Evolutionary conservation across 2,113 vertebrate species (phyloP).

Genomic region (Dicentrarchus labrax): DNA sequence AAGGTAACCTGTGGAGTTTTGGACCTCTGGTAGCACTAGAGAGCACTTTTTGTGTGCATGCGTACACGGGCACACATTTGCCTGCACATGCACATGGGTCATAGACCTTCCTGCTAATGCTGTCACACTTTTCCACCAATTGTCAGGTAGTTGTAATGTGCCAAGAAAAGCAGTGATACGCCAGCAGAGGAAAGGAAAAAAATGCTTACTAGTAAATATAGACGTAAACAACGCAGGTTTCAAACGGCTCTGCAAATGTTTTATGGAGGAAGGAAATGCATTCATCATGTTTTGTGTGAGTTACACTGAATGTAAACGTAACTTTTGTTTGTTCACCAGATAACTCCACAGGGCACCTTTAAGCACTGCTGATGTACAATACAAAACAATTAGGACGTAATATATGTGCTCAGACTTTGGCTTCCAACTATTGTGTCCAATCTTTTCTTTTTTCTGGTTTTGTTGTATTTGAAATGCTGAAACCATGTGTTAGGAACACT

Average conservation of each 20-base stretch:
- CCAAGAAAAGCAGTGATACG: background rate
- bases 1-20: background rate
- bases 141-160: too few relatives aligned
- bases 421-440: background rate
- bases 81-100: background rate
- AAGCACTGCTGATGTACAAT: background rate
- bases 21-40: background rate
- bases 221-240: background rate
- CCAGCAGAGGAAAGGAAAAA: background rate
- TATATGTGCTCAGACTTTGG: background rate
- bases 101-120: background rate
- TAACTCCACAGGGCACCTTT: background rate
- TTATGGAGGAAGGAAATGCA: background rate
- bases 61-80: background rate
- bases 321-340: background rate
- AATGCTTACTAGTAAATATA: too few relatives aligned
- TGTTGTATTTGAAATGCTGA: background rate
- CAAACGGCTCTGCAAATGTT: background rate
- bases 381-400: background rate
- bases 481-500: background rate
- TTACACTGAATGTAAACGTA: background rate
- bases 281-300: background rate
- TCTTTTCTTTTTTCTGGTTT: too few relatives aligned
- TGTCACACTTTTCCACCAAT: too few relatives aligned
- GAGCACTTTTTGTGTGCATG: background rate